Base-by-base conservation (phyloP, 2,113 vertebrate species). In the Emydura subglobosa region DNA sequence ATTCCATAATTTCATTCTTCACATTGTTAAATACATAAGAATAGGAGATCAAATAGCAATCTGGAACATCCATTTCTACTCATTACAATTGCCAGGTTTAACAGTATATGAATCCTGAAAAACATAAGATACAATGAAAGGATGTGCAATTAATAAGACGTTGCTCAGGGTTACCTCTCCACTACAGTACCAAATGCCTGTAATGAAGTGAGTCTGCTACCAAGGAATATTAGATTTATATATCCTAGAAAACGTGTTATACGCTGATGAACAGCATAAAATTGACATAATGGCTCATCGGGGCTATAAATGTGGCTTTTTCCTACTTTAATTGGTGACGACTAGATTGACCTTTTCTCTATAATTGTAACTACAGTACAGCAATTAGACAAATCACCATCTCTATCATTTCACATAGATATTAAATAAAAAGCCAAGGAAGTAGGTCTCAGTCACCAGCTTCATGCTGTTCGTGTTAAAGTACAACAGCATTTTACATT, bases 331-430 rank as follows among this genome's bases (percentile, higher is more conserved):
- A 98, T 97, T 98, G 97, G 96, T 97, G 97, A 97, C 95, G 93
- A 98, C 97, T 96, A 98, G 90, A 97, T 87, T 97, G 97, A 98
- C 98, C 98, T 98, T 98, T 98, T 97, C 96, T 96, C 89, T 94
- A 79, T 97, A 98, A 98, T 92, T 97, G 94, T 97, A 98, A 98
- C 96, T 96, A 96, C 79, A 94, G 89, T 53, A 92, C 39, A 97
- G 93, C 96, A 98, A 98, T 98, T 97, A 98, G 91, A 97, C 89
- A 97, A 97, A 97, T 94, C 29, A 84, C 90, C 88, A 93, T 79
- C 39, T 94, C 88, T 84, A 89, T 83, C 1, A 0, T 96, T 94
- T 93, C 87, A 51, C 85, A 96, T 51, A 95, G 25, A 85, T 83
- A 90, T 90, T 91, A 97, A 95, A 97, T 80, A 94, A 95, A 95